Base-by-base conservation (phyloP, 2,113 vertebrate species). In the Larimichthys polyactis region DNA sequence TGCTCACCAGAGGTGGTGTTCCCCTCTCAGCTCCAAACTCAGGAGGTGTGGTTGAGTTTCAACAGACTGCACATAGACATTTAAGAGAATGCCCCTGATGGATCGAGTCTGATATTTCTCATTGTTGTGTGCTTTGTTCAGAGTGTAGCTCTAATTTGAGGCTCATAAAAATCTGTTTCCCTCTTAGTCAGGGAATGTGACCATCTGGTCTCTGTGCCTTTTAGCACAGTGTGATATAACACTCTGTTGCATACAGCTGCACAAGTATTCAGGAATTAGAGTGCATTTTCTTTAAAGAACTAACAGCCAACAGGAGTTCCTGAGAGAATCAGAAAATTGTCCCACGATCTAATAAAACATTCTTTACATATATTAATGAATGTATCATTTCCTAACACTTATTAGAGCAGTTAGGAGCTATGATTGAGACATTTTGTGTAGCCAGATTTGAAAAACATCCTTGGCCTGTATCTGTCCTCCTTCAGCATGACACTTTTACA, bases 171-270 rank as follows among this genome's bases (percentile, higher is more conserved):
- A 32, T 54, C 52, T 11, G 22, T 66, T 49, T 62, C 29, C 29
- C 11, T 7, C 27, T 16, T 27, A 11, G 24, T 52, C 22, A 1
- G 29, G 29, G 55, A 32, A 19, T 67, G 62, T 16, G 29, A 10
- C 68, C 67, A 65, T 75, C 55, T 75, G 66, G 2, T 75, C n/a
- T 74, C 22, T 20, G 40, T 55, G 71, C 62, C n/a, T 52, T 44
- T 67, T 10, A 44, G 22, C 20, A 51, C 32, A 0, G 46, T 1
- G 43, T 32, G 24, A 55, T 20, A 54, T 9, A 64, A 62, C 71
- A 48, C 9, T 0, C 14, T 29, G 9, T 44, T 40, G 69, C 58
- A 4, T 76, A 12, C 7, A 71, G 66, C 27, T 49, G 19, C 17
- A 32, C 20, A 7, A 62, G 44, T 51, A 6, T 27, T 24, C 12